Conservation (phyloP, 1,140 invertebrate genomes). For the Teleogryllus occipitalis region DNA sequence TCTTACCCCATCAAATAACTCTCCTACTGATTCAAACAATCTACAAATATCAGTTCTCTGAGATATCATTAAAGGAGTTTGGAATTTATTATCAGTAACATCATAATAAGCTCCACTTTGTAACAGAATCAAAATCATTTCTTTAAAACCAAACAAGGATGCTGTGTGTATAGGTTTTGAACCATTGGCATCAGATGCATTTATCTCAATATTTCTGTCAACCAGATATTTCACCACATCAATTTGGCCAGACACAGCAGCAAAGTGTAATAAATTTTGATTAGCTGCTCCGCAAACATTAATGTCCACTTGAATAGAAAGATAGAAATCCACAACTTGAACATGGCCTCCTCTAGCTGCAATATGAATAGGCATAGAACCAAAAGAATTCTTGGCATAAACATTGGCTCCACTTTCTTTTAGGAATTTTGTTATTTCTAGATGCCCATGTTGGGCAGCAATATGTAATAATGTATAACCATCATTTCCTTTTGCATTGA, state of each 20-base stretch:
- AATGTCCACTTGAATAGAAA: not conserved
- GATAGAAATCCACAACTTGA: not conserved
- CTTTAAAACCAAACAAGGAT: not conserved
- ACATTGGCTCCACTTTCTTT: not conserved
- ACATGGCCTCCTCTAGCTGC: not conserved
- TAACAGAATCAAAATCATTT: conserved; percentile 15
- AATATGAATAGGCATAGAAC: not conserved
- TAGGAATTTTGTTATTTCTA: not conserved
- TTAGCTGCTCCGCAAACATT: not conserved
- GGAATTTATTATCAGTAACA: not conserved
- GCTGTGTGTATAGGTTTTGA: not conserved
- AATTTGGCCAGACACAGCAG: not conserved
- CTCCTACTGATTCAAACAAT: not conserved
- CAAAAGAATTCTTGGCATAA: not conserved
- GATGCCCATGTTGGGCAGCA: not conserved
- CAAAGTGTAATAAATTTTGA: not conserved
- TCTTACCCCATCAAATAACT: not conserved
- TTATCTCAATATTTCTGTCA: not conserved
- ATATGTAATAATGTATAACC: not conserved
- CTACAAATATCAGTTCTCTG: not conserved
- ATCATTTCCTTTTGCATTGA: not conserved
- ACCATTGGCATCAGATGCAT: not conserved
- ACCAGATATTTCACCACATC: not conserved
- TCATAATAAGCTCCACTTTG: conserved; percentile 9
- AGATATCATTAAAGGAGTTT: not conserved